phyloP scores from a whole-genome alignment of 2,888 invertebrate genomes.

The Harpagoxenus sublaevis region DNA sequence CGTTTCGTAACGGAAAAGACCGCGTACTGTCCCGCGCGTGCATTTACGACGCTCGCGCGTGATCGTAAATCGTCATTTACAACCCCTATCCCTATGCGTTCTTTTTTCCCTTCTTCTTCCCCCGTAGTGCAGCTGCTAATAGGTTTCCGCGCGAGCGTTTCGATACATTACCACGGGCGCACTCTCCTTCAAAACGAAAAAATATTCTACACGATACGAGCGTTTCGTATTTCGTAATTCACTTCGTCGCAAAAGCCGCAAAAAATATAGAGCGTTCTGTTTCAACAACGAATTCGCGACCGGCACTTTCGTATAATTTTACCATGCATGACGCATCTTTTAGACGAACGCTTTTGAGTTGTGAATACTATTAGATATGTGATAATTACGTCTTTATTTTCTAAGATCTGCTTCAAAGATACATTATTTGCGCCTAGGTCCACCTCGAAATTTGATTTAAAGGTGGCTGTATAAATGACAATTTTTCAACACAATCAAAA shows the following conservation, averaged over 20 bases:
- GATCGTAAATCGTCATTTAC: conserved; percentile 68
- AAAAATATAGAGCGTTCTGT: conserved; percentile 8
- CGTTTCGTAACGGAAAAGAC: conserved; percentile 58
- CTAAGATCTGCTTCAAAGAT: not conserved
- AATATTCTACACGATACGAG: not conserved
- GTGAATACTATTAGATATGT: not conserved
- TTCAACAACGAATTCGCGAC: conserved; percentile 51
- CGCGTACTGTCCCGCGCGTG: conserved; percentile 25
- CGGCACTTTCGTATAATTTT: conserved; percentile 58
- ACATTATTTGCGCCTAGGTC: not conserved
- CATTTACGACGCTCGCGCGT: conserved; percentile 57
- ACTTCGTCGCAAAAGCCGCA: not conserved
- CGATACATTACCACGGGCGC: conserved; percentile 26
- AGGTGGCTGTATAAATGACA: not conserved
- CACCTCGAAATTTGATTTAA: not conserved
- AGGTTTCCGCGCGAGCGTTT: conserved; percentile 23
- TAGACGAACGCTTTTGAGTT: not conserved
- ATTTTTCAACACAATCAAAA: not conserved
- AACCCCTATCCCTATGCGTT: conserved; percentile 11
- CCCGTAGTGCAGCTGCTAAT: conserved; percentile 28
- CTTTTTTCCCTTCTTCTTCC: not conserved
- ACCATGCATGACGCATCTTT: conserved; percentile 43
- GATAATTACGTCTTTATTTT: not conserved
- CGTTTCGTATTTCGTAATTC: conserved; percentile 13
- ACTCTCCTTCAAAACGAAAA: conserved; percentile 13